Evolutionary conservation across 2,888 invertebrate genomes (phyloP).

Genomic region (Tetragnatha montana): DNA sequence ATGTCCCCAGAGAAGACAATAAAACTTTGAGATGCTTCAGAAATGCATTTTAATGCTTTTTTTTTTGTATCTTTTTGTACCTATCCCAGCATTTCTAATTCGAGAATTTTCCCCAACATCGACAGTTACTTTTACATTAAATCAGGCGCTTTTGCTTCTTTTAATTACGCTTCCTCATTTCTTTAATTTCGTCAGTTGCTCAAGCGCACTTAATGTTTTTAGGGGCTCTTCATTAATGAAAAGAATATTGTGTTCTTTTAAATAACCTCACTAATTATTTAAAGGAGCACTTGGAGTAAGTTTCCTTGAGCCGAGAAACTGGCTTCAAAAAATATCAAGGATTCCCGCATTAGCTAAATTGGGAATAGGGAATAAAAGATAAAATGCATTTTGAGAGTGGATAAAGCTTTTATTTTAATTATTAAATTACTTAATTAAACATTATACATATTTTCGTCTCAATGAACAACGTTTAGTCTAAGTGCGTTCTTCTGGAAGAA

Average conservation of each 20-base stretch:
- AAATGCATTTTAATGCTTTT: background rate
- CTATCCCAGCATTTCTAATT: constrained; percentile 36
- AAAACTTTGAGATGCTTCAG: no score
- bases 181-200: constrained; percentile 49
- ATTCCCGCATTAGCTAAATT: background rate
- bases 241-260: constrained; percentile 41
- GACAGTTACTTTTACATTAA: constrained; percentile 23
- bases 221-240: constrained; percentile 42
- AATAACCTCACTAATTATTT: constrained; percentile 27
- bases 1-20: no score
- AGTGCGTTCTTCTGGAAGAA: background rate
- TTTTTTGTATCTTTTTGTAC: background rate
- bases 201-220: constrained; percentile 39
- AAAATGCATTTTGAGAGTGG: background rate
- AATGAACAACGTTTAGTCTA: background rate
- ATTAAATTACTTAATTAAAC: constrained; percentile 26
- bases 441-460: background rate
- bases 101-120: background rate
- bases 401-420: constrained; percentile 1
- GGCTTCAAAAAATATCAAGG: background rate
- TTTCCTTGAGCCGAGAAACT: background rate
- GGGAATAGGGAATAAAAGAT: constrained; percentile 4
- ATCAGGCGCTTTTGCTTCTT: constrained; percentile 28
- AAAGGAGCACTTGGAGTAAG: constrained; percentile 2
- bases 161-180: constrained; percentile 33